Evolutionary conservation across 2,888 invertebrate genomes (phyloP), one percentile per base, ranked within the genome.

Genomic region (Drosophila algonquin): DNA sequence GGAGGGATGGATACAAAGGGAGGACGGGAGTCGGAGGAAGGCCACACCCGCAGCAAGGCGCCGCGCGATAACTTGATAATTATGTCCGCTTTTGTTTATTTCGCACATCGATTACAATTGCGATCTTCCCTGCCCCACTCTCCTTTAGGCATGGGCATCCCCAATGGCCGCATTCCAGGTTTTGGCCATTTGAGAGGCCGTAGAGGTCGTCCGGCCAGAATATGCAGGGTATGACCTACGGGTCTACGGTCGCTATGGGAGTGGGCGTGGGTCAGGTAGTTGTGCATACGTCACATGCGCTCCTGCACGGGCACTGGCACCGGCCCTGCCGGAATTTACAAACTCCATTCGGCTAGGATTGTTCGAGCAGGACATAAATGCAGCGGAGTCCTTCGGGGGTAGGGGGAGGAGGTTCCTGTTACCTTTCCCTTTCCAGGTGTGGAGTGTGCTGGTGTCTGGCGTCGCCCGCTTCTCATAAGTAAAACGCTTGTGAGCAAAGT

Each of bases 61-160:
- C 67, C 83, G 90, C 90, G 90, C 91, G 92, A 92, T 92, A 92
- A 92, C 92, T 92, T 90, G 92, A 92, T 92, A 92, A 92, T 92
- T 92, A 92, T 92, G 91, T 92, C 91, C 92, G 91, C 90, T 91
- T 91, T 91, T 91, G 90, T 91, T 91, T 92, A 92, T 92, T 91
- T 90, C 90, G 82, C 90, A 91, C 91, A 91, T 92, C 90, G 91
- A 92, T 92, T 92, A 91, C 91, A 90, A 90, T 90, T 90, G 87
- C 89, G 87, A 78, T 75, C 79, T 76, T 57, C 63, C 57, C 59
- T 5, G 56, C 57, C 63, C 48, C 40, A 7, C 40, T 7, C 2
- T n/a, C 40, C 40, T n/a, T 14, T 14, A 6, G 40, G 6, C 40
- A n/a, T 12, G 12, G 12, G 14, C 7, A 35, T 35, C 35, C 35